Evolutionary conservation across 2,113 vertebrate genomes (phyloP), one percentile per base, ranked within the genome.

Genomic region (Vulpes ferrilata): DNA sequence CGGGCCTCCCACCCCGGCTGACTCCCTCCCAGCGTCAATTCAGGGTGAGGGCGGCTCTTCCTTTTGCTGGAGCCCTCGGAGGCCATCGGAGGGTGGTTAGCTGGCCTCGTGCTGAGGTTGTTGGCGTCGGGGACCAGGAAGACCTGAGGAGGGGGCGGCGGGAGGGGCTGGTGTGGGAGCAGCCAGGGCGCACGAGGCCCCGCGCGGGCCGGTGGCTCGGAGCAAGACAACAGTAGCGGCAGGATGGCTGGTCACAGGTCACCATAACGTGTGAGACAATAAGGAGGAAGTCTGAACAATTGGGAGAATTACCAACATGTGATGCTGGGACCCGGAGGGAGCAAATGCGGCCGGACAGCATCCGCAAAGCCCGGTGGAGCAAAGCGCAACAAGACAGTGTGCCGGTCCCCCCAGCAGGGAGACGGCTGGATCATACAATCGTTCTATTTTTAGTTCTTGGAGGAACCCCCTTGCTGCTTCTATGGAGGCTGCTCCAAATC

Each of bases 401-500:
- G n/a, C 43, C 43, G 43, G 43, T 43, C 43, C 43, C 43, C 38
- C 23, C 38, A 9, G 53, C 1, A 8, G 38, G 3, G 8, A 53
- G 5, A 7, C 1, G 35, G 51, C 60, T 17, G 30, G 22, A 3
- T 67, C 80, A 4, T 0, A 7, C 5, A 9, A 38, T 30, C 4
- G n/a, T 30, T 57, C 92, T 17, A 11, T 3, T 53, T 23, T 11
- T 25, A 7, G 2, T 48, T n/a, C 38, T 64, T 13, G 1, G 74
- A 55, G 86, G 59, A 9, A 4, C 19, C 35, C 16, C 60, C 25
- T 9, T 0, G 2, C 15, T 7, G 51, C 23, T 35, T 51, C 51
- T n/a, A 1, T 16, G 0, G 51, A 1, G 17, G 35, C 62, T 1
- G 23, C 19, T 5, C 38, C 30, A 4, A 20, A 16, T 20, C 2